These are phyloP conservation scores for Eulithis testata DNA, from an alignment of 2,888 invertebrate species.

Conservation along the genomic window DNA sequence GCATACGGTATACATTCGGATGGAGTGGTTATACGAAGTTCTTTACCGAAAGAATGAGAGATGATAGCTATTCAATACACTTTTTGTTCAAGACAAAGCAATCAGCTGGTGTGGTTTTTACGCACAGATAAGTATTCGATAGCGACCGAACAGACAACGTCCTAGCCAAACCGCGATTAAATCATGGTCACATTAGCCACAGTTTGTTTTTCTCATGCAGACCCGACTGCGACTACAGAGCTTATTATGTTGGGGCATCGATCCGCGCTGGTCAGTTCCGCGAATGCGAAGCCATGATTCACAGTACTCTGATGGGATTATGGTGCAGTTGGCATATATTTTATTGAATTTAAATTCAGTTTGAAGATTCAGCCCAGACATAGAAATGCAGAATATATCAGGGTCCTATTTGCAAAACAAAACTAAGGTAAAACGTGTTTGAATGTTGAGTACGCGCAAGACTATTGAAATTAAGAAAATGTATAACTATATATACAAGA, in stretches of 20 bases:
- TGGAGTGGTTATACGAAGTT: too few relatives aligned
- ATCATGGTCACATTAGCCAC: slow-evolving; percentile 16
- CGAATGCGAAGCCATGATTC: slow-evolving; percentile 31
- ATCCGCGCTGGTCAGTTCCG: slow-evolving; percentile 27
- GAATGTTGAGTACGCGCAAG: too few relatives aligned
- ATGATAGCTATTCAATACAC: background rate
- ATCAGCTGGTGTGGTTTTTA: background rate
- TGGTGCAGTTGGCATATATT: slow-evolving; percentile 2
- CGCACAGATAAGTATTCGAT: slow-evolving; percentile 3
- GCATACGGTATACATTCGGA: too few relatives aligned
- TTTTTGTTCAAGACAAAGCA: background rate
- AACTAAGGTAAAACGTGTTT: too few relatives aligned
- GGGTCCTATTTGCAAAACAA: too few relatives aligned
- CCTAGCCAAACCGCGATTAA: slow-evolving; percentile 16
- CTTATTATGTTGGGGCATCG: slow-evolving; percentile 36
- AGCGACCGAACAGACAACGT: slow-evolving; percentile 1
- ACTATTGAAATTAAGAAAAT: too few relatives aligned
- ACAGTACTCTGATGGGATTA: slow-evolving; percentile 19
- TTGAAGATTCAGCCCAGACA: too few relatives aligned
- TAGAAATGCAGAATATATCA: too few relatives aligned
- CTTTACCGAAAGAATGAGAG: too few relatives aligned
- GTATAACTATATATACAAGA: too few relatives aligned
- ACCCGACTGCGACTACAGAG: slow-evolving; percentile 34
- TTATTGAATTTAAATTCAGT: background rate
- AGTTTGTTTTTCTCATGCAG: slow-evolving; percentile 28